Conservation (phyloP, 2,797 vertebrate genomes). For the Lophotriccus pileatus region DNA sequence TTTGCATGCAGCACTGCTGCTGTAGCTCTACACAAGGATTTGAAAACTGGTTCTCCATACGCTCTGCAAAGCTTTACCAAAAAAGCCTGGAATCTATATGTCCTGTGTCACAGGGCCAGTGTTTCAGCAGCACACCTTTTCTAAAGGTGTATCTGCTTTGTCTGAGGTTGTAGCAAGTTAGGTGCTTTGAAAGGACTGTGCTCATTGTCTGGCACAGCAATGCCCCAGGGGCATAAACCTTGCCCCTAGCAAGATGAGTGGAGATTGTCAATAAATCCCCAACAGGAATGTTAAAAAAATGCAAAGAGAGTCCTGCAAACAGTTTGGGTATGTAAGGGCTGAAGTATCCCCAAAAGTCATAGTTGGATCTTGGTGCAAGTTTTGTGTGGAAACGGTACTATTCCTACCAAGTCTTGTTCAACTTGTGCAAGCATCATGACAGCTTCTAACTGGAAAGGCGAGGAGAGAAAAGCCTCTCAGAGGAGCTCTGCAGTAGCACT, state of each 20-base stretch:
- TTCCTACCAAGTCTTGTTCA: not conserved
- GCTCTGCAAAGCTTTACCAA: not conserved
- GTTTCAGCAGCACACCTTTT: not conserved
- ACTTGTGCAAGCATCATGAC: not conserved
- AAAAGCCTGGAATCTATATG: not conserved
- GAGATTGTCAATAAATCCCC: not conserved
- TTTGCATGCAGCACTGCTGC: not conserved
- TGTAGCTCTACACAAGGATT: not conserved
- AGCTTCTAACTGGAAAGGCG: not conserved
- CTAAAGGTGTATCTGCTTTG: not conserved
- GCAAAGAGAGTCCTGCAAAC: not conserved
- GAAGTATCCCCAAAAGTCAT: not conserved
- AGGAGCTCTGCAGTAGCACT: not conserved
- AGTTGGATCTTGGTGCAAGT: not conserved
- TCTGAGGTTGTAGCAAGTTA: not conserved
- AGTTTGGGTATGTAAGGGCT: not conserved
- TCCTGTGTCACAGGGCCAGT: not conserved
- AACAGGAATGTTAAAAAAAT: not conserved
- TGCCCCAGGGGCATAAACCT: not conserved
- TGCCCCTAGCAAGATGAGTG: not conserved
- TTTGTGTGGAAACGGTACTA: not conserved
- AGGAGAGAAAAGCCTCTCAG: not conserved
- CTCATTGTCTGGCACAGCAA: not conserved
- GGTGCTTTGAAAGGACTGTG: not conserved
- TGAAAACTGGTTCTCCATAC: not conserved